Evolutionary conservation across 2,797 vertebrate species (phyloP), one percentile per base, ranked within the genome.

Genomic region (Chloroceryle inda): DNA sequence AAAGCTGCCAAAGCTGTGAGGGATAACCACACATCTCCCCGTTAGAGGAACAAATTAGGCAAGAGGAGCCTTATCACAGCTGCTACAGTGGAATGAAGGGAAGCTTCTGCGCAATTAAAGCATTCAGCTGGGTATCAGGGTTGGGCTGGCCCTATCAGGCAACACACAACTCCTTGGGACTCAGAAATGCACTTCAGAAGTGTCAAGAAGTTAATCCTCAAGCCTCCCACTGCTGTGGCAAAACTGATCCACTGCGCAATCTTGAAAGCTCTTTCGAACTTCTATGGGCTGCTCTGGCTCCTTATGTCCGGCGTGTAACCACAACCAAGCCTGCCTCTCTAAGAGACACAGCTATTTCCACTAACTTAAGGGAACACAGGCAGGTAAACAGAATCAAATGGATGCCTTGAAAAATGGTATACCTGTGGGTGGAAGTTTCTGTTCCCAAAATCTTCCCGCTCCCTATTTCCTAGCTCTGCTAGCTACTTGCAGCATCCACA

Each of bases 1-100:
- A 64, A 10, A 29, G 77, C 40, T 92, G 89, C 89, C 77, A 94
- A 78, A 61, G 27, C 77, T 63, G 53, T 27, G 49, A 90, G 31
- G 35, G 35, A 58, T 52, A 84, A 49, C 27, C 9, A 3, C 23
- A 33, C 0, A 2, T 38, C 23, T 68, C 71, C 33, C 35, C 68
- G 44, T 59, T 59, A 50, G 37, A 45, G 47, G 64, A 69, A 68
- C 63, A 90, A 66, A 62, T 87, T 62, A 87, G 69, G 52, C 58
- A 44, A 44, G 53, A 62, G 24, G 27, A 87, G 35, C n/a, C 64
- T 62, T 76, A 84, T 80, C 69, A 35, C 74, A 88, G 64, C 64
- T 80, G 79, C 79, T 92, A 53, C 64, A 80, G 37, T 0, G 3
- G 58, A 64, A 52, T 47, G 63, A 68, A 67, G 53, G 79, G 74